Base-by-base conservation (phyloP, 2,888 invertebrate genomes). In the Sclerodermus sp. region DNA sequence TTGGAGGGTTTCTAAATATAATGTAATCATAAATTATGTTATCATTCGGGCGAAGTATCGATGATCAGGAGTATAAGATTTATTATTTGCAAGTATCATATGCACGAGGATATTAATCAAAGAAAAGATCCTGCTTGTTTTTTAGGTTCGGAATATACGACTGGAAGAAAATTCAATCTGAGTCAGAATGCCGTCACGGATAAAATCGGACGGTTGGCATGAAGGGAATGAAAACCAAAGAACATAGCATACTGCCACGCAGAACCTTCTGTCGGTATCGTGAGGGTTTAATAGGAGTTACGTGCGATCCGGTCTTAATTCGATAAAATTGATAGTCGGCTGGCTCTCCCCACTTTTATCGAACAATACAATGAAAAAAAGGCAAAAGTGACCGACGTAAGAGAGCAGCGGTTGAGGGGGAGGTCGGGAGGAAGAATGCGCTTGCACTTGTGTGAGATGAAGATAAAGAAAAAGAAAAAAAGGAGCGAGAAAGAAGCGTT, bases 261-360 rank as follows among this genome's bases (percentile, higher is more conserved):
- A 51, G 42, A 53, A 48, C 44, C 29, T 45, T 42, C 43, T 37
- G 44, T 42, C 42, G 38, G 31, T 41, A 47, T 38, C 47, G 13
- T 15, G 32, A 46, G 50, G 48, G 57, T 62, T 53, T 61, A 66
- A 66, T 65, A 56, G 57, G 55, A 55, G 49, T 58, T 67, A 63
- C 60, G 58, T 55, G 58, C 60, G 51, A 66, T 55, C 58, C 54
- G 45, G 46, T 53, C 45, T 64, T 60, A 63, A 65, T 68, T 65
- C 59, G 61, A 64, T 60, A 51, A 62, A 69, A 69, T 58, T 62
- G 63, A 58, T 62, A 56, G 57, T 49, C 50, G 40, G 42, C 48
- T 34, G 49, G 51, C 47, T 36, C 30, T 41, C 29, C 45, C 23
- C 36, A 30, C 2, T 41, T 18, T 23, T 47, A 50, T 53, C 36